Evolutionary conservation across 2,888 invertebrate genomes (phyloP), one percentile per base, ranked within the genome.

Genomic region (Baccha elongata): DNA sequence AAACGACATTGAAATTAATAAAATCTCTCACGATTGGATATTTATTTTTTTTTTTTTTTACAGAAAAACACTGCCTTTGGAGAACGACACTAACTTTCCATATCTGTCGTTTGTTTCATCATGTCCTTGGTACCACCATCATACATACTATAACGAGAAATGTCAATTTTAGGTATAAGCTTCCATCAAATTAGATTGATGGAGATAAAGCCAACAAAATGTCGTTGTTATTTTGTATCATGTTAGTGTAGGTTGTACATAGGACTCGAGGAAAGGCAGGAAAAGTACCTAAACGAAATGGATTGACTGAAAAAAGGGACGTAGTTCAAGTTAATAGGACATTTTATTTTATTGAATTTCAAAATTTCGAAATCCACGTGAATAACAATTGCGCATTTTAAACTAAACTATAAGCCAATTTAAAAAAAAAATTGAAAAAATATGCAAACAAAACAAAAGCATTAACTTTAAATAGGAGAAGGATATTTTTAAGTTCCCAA

Each of bases 181-280:
- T 68, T 62, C 73, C 53, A 79, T 73, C 73, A 73, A 67, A 62
- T 68, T 68, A 73, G 67, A 79, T 79, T 79, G 60, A 79, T 68
- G 53, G 48, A 40, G 62, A 60, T 74, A 48, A 35, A 48, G 35
- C 23, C 32, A 17, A 19, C 35, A 58, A 15, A 29, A 44, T 15
- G 35, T 3, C 17, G 21, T 53, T 46, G 32, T n/a, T 46, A 26
- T 37, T 29, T 46, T 26, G 26, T 15, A 37, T 17, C 55, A 55
- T 23, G 13, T 26, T 44, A 32, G 29, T 5, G 29, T 8, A 32
- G n/a, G n/a, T n/a, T n/a, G n/a, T n/a, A n/a, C n/a, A n/a, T n/a
- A 32, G 3, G 29, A 32, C 5, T 7, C 29, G 8, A 32, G 29
- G 29, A 32, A 8, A 8, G 6, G 29, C 29, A 32, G 1, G n/a